These are phyloP conservation scores for Telenomus remus DNA, from an alignment of 1,140 invertebrate genomes.

Conservation along the genomic window DNA sequence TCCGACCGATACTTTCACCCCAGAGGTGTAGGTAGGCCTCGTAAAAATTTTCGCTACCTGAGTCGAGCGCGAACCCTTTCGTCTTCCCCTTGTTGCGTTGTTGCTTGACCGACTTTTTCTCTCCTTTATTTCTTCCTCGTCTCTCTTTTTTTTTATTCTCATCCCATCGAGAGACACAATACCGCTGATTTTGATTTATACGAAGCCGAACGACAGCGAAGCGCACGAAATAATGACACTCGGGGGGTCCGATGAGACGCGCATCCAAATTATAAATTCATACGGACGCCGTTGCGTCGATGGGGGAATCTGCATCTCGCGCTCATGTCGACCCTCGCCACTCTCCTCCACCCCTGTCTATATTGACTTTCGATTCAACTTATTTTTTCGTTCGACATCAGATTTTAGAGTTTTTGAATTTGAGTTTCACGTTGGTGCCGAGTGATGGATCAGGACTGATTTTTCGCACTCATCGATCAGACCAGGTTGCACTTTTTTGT, in stretches of 20 bases:
- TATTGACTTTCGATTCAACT: too few relatives aligned
- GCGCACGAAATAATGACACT: conserved; percentile 56
- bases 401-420: too few relatives aligned
- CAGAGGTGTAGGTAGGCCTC: conserved; percentile 48
- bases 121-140: conserved; percentile 12
- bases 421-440: too few relatives aligned
- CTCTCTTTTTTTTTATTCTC: conserved; percentile 21
- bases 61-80: conserved; percentile 29
- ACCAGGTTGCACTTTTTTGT: background rate
- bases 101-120: conserved; percentile 74
- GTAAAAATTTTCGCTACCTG: conserved; percentile 60
- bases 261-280: conserved; percentile 75
- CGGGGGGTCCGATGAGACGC: conserved; percentile 49
- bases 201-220: conserved; percentile 70
- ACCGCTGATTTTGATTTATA: conserved; percentile 75
- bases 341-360: background rate
- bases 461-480: too few relatives aligned
- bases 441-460: too few relatives aligned
- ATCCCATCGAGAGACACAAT: conserved; percentile 62
- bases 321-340: conserved; percentile 47
- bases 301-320: conserved; percentile 60
- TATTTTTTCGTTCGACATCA: too few relatives aligned
- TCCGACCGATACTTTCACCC: conserved; percentile 70
- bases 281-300: conserved; percentile 61
- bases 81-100: conserved; percentile 62